A percentile compares a stretch with the other conserved stretches of the same genome.
Evolutionary conservation across 2,797 vertebrate species (phyloP).

Genomic region (Coendou prehensilis): DNA sequence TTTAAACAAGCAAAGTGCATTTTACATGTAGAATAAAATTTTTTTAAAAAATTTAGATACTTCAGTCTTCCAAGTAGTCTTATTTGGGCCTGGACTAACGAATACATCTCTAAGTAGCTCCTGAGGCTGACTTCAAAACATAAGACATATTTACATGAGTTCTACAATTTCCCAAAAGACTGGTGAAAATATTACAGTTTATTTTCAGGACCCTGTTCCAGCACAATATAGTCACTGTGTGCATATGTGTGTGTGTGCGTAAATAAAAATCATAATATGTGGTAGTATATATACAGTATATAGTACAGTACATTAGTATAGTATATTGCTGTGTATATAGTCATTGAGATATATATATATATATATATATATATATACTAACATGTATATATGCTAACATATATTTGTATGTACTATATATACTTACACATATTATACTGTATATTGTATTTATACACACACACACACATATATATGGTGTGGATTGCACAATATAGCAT

Average conservation of each 20-base stretch:
- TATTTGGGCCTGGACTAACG: background rate
- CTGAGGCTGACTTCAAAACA: conserved; percentile 1
- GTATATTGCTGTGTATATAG: background rate
- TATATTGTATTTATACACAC: too few species aligned
- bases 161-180: conserved; percentile 23
- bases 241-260: background rate
- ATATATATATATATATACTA: background rate
- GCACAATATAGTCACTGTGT: background rate
- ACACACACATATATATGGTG: background rate
- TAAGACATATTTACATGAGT: background rate
- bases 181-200: background rate
- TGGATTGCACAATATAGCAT: conserved; percentile 11
- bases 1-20: conserved; percentile 20
- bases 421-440: background rate
- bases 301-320: background rate
- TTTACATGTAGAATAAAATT: conserved; percentile 3
- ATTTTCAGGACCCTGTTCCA: background rate
- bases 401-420: background rate
- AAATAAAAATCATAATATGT: background rate
- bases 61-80: background rate
- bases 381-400: background rate
- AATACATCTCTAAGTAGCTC: background rate
- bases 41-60: background rate
- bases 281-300: background rate
- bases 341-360: background rate